Evolutionary conservation across 2,797 vertebrate species (phyloP).

Genomic region (Parauchenoglanis ngamensis): DNA sequence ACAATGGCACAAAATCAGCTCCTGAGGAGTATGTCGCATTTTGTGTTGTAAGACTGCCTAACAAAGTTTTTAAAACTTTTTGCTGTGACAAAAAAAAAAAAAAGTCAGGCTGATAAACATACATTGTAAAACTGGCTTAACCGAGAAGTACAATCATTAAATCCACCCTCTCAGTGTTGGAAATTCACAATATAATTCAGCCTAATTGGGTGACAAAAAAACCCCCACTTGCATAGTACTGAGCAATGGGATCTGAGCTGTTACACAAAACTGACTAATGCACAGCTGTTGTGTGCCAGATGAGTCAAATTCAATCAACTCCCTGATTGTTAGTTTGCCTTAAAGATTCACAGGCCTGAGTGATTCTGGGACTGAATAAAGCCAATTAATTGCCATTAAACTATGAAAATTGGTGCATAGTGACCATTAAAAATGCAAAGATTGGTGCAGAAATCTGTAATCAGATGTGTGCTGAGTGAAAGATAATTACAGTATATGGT

Average conservation of each 20-base stretch:
- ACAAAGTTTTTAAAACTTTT: neutral
- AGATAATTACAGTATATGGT: conserved; percentile 47
- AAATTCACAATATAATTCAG: conserved; percentile 24
- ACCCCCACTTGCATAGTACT: conserved; percentile 22
- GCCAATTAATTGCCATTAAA: conserved; percentile 53
- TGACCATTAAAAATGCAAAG: conserved; percentile 45
- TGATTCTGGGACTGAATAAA: conserved; percentile 30
- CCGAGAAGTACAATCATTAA: conserved; percentile 41
- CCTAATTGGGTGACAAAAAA: conserved; percentile 39
- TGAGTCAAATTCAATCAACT: conserved; percentile 49
- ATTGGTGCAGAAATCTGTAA: conserved; percentile 44
- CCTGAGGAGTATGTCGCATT: neutral
- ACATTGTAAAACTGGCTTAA: conserved; percentile 22
- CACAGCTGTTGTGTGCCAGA: conserved; percentile 43
- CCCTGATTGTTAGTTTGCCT: conserved; percentile 37
- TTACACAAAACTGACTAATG: conserved; percentile 43
- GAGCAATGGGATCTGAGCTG: conserved; percentile 35
- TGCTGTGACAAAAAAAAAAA: neutral
- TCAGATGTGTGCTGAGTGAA: conserved; percentile 53
- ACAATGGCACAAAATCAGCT: neutral
- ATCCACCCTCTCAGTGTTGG: conserved; percentile 25
- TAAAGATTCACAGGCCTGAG: conserved; percentile 33
- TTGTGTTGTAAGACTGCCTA: neutral
- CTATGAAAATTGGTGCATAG: conserved; percentile 41
- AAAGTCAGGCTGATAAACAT: conserved; percentile 4